Base-by-base conservation (phyloP, 2,113 vertebrate species). In the Misgurnus anguillicaudatus region DNA sequence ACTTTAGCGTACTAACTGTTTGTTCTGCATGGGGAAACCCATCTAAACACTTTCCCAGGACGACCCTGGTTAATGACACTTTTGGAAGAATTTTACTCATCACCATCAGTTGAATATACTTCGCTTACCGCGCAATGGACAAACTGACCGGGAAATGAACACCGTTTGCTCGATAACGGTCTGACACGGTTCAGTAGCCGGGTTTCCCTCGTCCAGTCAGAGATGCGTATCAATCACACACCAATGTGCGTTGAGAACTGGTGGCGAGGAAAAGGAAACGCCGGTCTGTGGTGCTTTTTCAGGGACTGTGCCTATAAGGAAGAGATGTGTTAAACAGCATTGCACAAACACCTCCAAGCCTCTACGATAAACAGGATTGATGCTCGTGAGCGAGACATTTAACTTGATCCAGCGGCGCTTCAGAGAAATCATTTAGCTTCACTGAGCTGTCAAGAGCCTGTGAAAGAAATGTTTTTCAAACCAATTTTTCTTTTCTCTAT, bases 361-460 rank as follows among this genome's bases (percentile, higher is more conserved):
- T 66, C 55, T 69, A 66, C 62, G 68, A 80, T 81, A 81, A 84
- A 78, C 69, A 78, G 79, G 75, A 84, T 84, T 84, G 79, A 84
- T 84, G 79, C 78, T 84, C 74, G 82, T 69, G 73, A 81, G 79
- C 79, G 63, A 78, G 69, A 78, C 75, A 78, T 84, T 84, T 74
- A 84, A 78, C 79, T 81, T 68, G 74, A 80, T 80, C 74, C 78
- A 74, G 78, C 74, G 68, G 75, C 13, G 68, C 75, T 77, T 77
- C 62, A 80, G 78, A 81, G 72, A 53, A 78, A 81, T 84, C 79
- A 84, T 78, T 84, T 80, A 75, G 82, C 79, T 74, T 80, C 78
- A 84, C 60, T 69, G 82, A 84, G 68, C 78, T 74, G 78, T 77
- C 57, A 42, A 77, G 74, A 57, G 74, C 63, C 65, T 60, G 55